phyloP scores from a whole-genome alignment of 2,797 vertebrate genomes.

The Nannoperca obscura region DNA sequence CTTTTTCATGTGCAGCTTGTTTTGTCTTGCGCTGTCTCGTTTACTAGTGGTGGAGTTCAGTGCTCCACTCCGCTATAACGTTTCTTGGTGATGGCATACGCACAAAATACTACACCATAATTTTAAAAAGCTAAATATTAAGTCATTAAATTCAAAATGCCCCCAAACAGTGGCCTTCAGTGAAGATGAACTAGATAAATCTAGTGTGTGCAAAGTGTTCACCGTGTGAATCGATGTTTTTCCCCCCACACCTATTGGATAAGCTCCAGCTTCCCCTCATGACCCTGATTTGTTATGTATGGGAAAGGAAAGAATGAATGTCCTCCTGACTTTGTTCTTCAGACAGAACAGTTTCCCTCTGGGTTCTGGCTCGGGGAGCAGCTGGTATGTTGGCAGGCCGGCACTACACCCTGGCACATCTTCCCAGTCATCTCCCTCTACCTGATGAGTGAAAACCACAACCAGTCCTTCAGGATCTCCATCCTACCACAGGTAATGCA shows the following conservation, averaged over 20 bases:
- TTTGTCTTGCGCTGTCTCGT: neutral
- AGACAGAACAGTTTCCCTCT: constrained; percentile 97
- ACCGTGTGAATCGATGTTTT: neutral
- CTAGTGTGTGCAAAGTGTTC: neutral
- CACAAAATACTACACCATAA: neutral
- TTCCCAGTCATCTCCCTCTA: constrained; percentile 98
- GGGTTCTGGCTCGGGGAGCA: constrained; percentile 98
- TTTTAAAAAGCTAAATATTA: neutral
- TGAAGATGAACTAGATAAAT: neutral
- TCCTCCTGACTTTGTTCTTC: constrained; percentile 38
- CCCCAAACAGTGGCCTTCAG: neutral
- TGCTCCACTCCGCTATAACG: neutral
- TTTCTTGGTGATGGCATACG: neutral
- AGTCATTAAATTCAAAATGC: neutral
- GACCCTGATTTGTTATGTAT: neutral
- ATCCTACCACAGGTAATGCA: constrained; percentile 94
- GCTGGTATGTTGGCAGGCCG: constrained; percentile 98
- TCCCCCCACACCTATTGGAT: neutral
- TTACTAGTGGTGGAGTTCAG: neutral
- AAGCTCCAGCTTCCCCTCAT: neutral
- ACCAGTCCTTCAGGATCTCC: constrained; percentile 98
- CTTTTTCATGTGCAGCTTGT: neutral
- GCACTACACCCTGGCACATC: constrained; percentile 98
- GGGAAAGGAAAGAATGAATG: constrained; percentile 4
- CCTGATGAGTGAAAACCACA: constrained; percentile 96